Percentiles rank a stretch among this genome's conserved stretches.
These are phyloP conservation scores for Sebastes taczanowskii DNA, from an alignment of 2,797 vertebrate species.

Conservation along the genomic window DNA sequence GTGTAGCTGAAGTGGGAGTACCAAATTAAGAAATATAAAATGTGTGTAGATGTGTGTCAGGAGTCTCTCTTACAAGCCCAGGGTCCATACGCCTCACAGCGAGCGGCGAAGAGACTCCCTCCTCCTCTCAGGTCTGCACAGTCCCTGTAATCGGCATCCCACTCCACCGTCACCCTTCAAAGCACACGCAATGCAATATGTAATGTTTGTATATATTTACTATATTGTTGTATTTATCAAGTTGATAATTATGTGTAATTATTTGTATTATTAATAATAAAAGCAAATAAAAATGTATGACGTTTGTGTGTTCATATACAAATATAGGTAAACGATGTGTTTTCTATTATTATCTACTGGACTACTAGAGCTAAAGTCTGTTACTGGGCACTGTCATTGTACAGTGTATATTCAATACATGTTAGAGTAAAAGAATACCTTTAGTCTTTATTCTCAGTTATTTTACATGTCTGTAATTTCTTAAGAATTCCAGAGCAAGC, in stretches of 20 bases:
- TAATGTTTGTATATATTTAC: background rate
- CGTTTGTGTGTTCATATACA: background rate
- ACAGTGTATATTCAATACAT: no score
- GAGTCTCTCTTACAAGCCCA: slow-evolving; percentile 51
- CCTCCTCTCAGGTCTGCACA: slow-evolving; percentile 72
- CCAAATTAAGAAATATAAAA: background rate
- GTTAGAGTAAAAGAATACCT: no score
- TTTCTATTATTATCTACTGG: background rate
- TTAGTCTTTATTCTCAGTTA: background rate
- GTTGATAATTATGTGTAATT: no score
- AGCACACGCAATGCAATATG: background rate
- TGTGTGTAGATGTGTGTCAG: slow-evolving; percentile 2
- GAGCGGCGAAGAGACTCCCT: slow-evolving; percentile 44
- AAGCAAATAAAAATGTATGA: background rate
- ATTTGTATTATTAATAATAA: slow-evolving; percentile 11
- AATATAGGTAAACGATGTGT: background rate
- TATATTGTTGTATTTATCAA: background rate
- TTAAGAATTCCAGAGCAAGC: background rate
- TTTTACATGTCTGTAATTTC: background rate
- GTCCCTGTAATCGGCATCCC: slow-evolving; percentile 58
- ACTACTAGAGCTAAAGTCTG: no score
- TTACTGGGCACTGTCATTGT: no score
- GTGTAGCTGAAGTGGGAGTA: background rate
- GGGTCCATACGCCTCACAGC: slow-evolving; percentile 39
- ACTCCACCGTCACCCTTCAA: slow-evolving; percentile 48